Evolutionary conservation across 1,140 invertebrate genomes (phyloP).

Genomic region (Anastrepha ludens): DNA sequence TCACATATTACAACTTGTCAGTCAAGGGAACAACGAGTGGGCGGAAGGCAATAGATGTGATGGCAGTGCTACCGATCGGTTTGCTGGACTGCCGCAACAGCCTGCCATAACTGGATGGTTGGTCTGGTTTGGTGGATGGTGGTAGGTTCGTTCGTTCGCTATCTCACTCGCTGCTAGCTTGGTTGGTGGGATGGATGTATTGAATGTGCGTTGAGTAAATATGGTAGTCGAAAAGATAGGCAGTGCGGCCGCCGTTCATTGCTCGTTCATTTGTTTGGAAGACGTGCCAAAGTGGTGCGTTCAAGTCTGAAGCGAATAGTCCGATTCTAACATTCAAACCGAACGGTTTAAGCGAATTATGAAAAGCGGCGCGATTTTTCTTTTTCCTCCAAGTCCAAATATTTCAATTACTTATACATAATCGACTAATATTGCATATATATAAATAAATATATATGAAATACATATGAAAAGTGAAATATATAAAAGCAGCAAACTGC

Average conservation of each 20-base stretch:
- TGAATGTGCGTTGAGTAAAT: not conserved
- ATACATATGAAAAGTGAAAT: not conserved
- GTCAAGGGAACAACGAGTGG: conserved; percentile 1
- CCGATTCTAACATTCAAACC: conserved; percentile 28
- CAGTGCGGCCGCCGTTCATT: conserved; percentile 1
- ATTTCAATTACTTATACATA: not conserved
- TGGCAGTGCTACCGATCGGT: conserved; percentile 8
- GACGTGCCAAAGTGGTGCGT: not conserved
- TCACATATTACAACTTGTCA: not conserved
- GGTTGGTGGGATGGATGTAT: not conserved
- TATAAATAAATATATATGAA: not conserved
- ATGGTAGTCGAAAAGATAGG: not conserved
- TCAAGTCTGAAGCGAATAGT: conserved; percentile 29
- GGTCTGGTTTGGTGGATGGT: conserved; percentile 3
- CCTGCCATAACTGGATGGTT: not conserved
- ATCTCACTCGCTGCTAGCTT: not conserved
- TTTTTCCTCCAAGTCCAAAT: not conserved
- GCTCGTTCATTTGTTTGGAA: conserved; percentile 7
- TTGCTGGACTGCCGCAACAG: conserved; percentile 23
- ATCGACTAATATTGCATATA: not conserved
- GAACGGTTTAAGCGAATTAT: conserved; percentile 15
- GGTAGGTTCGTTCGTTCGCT: conserved; percentile 2
- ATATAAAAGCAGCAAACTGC: not conserved
- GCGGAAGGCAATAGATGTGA: not conserved
- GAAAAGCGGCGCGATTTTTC: not conserved